Evolutionary conservation across 1,140 invertebrate genomes (phyloP), one percentile per base, ranked within the genome.

Genomic region (Macrostomum lignano): DNA sequence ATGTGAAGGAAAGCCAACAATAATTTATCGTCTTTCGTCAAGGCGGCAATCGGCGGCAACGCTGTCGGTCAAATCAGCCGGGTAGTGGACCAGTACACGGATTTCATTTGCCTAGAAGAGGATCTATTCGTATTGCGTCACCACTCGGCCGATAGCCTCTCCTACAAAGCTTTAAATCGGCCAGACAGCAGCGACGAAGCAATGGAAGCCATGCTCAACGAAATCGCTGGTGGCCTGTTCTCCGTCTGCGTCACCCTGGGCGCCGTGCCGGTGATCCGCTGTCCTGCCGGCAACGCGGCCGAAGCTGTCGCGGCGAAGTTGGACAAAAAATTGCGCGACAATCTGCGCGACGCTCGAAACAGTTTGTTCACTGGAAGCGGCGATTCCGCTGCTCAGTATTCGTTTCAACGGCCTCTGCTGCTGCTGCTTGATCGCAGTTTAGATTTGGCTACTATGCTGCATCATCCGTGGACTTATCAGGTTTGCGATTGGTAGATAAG

Each of bases 401-500:
- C 11, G 57, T 86, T 88, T 55, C 79, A 86, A 44, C 62, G 84
- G 35, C 84, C 84, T 3, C 58, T 94, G 35, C 56, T 98, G 7
- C 73, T 96, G 32, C 60, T 98, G 38, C 62, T 94, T 26, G 91
- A 98, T 56, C 63, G 91, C 37, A 84, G 77, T 59, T 66, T 93
- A 36, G 88, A 98, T 58, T 72, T 98, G 65, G 78, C 84, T 1
- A 94, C 86, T 11, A 81, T 81, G 22, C 58, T 98, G 37, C 82
- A 94, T 67, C 91, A 98, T 55, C 91, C 88, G 3, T 98, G 91
- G 91, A 96, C 84, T 1, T 98, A 98, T 56, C 82, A 93, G n/a
- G n/a, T n/a, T n/a, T n/a, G n/a, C n/a, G n/a, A n/a, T 60, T n/a
- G n/a, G n/a, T n/a, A n/a, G n/a, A n/a, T n/a, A n/a, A n/a, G n/a